Evolutionary conservation across 2,113 vertebrate species (phyloP), one percentile per base, ranked within the genome.

Genomic region (Dinomys branickii): DNA sequence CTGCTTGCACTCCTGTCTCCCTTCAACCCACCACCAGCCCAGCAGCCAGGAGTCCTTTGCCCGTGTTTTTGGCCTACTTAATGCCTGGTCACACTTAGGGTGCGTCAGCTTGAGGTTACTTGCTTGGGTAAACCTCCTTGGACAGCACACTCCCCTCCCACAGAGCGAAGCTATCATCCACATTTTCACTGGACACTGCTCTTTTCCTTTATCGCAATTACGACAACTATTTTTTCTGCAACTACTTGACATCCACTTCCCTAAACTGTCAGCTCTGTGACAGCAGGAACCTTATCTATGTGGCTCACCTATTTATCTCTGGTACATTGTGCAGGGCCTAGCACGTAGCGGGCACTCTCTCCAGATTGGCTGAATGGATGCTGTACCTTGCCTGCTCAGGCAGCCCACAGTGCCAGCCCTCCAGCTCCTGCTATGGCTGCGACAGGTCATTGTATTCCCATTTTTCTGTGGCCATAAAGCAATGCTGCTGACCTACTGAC

Each of bases 231-330:
- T 12, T 69, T 90, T 81, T 63, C 28, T 59, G n/a, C 7, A 81
- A n/a, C n/a, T 67, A 61, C 50, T 85, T 90, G 75, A 80, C 14
- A 63, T 30, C 61, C 59, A 26, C 35, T 38, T 85, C 73, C 83
- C 28, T 90, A 88, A 94, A 67, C 58, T 78, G 50, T 58, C 90
- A 95, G 52, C 50, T 85, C 61, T 65, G 38, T 85, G 63, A 91
- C 26, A 17, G 52, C 3, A 56, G 11, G 61, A 77, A 19, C 8
- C n/a, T 85, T 38, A 41, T 85, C 58, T 73, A 12, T 92, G 16
- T 56, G 80, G 9, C 47, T 69, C 30, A 87, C 19, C 11, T 14
- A n/a, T 78, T 92, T 78, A 90, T 58, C 59, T 86, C 63, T 86
- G 38, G 71, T 33, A 91, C 44, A 33, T 77, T 91, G 47, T 58